These are phyloP conservation scores for Polymixis lichenea DNA, from an alignment of 2,888 invertebrate species.

Conservation along the genomic window DNA sequence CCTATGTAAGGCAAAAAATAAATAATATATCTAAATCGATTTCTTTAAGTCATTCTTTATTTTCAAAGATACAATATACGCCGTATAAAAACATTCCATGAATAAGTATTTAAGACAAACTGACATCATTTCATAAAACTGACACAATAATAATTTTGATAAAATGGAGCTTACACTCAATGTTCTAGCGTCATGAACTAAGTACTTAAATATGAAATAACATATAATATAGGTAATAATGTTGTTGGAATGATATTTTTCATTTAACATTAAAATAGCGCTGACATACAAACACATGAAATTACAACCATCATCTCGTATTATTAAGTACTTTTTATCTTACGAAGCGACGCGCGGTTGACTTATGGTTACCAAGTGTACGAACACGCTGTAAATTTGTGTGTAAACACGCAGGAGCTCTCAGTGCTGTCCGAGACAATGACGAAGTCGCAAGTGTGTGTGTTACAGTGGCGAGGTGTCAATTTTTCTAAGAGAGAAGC, in stretches of 20 bases:
- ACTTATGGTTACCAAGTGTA: no score
- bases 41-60: constrained; percentile 47
- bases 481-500: no score
- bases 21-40: not conserved
- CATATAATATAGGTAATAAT: constrained; percentile 43
- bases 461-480: no score
- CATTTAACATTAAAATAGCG: constrained; percentile 32
- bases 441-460: no score
- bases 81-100: constrained; percentile 55
- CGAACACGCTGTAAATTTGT: no score
- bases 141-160: constrained; percentile 17
- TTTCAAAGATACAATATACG: constrained; percentile 43
- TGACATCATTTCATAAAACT: constrained; percentile 30
- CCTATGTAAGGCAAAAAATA: not conserved
- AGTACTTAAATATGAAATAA: constrained; percentile 62
- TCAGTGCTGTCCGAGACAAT: no score
- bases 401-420: no score
- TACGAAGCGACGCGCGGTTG: not conserved
- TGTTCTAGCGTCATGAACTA: constrained; percentile 71
- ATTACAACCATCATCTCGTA: constrained; percentile 19
- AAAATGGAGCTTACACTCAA: constrained; percentile 52
- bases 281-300: constrained; percentile 17
- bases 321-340: not conserved
- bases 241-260: constrained; percentile 71
- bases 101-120: constrained; percentile 8